Percentiles rank a stretch among this genome's conserved stretches.
These are phyloP conservation scores for Temnothorax unifasciatus DNA, from an alignment of 2,888 invertebrate species.

Conservation along the genomic window DNA sequence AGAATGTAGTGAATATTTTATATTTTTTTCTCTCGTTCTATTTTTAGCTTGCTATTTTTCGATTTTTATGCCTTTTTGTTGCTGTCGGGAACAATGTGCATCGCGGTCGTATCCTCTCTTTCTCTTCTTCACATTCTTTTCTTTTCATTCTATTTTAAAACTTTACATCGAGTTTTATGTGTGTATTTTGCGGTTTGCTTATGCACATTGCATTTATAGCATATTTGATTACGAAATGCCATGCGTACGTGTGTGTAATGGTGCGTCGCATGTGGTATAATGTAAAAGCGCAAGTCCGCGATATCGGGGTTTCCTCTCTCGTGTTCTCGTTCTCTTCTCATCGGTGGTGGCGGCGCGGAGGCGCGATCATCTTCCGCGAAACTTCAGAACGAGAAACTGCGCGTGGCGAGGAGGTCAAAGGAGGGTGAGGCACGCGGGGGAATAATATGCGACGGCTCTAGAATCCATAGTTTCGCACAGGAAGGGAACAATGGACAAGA, in stretches of 20 bases:
- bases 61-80: not conserved
- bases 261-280: not conserved
- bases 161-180: not conserved
- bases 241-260: not conserved
- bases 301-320: constrained; percentile 14
- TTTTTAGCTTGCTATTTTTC: not conserved
- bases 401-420: constrained; percentile 40
- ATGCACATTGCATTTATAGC: not conserved
- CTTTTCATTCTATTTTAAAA: not conserved
- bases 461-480: constrained; percentile 76
- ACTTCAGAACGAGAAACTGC: constrained; percentile 61
- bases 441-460: constrained; percentile 75
- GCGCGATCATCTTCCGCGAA: constrained; percentile 36
- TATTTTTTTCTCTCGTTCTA: not conserved
- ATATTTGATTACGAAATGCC: constrained; percentile 17
- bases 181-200: not conserved
- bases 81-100: not conserved
- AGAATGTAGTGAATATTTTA: constrained; percentile 1
- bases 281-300: constrained; percentile 22
- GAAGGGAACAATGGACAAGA: constrained; percentile 79
- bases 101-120: not conserved
- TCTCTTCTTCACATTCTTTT: not conserved
- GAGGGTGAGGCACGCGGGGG: constrained; percentile 61
- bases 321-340: constrained; percentile 23
- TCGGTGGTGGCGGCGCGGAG: not conserved